A percentile compares a stretch with the other conserved stretches of the same genome.
Evolutionary conservation across 2,797 vertebrate genomes (phyloP).

Genomic region (Phataginus tricuspis): DNA sequence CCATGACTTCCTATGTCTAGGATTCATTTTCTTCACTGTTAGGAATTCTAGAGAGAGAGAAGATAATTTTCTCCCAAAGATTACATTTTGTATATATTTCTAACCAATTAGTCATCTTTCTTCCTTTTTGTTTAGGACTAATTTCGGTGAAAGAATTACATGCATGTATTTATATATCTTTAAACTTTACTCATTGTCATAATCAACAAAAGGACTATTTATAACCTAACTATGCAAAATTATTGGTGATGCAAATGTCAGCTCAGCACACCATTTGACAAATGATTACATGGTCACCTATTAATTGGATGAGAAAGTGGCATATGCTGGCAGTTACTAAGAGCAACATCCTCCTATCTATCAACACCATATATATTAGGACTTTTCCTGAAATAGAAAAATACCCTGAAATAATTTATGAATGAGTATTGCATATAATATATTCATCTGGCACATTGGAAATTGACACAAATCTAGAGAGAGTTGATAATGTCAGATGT

Average conservation of each 20-base stretch:
- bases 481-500: background rate
- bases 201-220: constrained; percentile 26
- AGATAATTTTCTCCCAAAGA: background rate
- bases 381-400: constrained; percentile 32
- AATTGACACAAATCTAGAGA: background rate
- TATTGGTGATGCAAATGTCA: constrained; percentile 27
- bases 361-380: background rate
- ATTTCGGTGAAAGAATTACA: background rate
- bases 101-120: background rate
- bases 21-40: background rate
- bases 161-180: background rate
- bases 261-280: background rate
- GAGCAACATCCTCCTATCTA: background rate
- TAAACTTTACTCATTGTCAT: background rate
- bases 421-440: background rate
- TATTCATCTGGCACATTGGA: background rate
- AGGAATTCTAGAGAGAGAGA: background rate
- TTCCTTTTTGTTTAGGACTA: background rate
- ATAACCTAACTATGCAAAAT: constrained; percentile 55
- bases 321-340: background rate
- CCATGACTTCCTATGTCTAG: background rate
- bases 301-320: constrained; percentile 21
- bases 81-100: background rate
- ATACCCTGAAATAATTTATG: background rate
- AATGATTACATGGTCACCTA: constrained; percentile 1